Evolutionary conservation across 1,140 invertebrate genomes (phyloP).

Genomic region (Apis mellifera): DNA sequence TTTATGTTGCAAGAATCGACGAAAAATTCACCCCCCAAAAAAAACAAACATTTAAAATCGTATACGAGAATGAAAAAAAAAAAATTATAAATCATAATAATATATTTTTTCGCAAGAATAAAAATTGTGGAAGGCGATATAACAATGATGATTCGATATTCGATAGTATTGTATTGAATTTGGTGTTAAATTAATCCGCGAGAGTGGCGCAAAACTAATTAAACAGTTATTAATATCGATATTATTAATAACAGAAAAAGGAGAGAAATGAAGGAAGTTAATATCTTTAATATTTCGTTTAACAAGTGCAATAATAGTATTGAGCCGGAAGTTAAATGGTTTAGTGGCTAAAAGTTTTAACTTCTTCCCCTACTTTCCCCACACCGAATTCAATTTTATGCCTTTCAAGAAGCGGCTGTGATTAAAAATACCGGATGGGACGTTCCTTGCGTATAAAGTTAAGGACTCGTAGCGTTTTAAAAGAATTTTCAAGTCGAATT

Average conservation of each 20-base stretch:
- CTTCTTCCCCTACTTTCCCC: not conserved
- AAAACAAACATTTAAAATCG: not conserved
- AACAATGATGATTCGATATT: too few relatives aligned
- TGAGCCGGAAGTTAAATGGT: not conserved
- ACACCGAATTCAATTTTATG: conserved; percentile 1
- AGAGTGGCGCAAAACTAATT: not conserved
- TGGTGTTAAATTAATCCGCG: not conserved
- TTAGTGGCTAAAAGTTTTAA: not conserved
- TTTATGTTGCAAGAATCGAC: not conserved
- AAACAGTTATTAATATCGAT: not conserved
- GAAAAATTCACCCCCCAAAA: not conserved
- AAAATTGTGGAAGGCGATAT: too few relatives aligned
- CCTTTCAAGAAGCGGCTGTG: not conserved
- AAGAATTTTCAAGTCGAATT: not conserved
- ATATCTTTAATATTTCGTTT: not conserved
- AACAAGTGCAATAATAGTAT: not conserved
- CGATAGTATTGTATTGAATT: not conserved
- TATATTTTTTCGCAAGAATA: not conserved
- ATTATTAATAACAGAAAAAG: not conserved
- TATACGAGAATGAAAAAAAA: not conserved
- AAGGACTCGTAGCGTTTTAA: not conserved
- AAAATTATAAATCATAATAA: not conserved
- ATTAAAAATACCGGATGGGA: not conserved
- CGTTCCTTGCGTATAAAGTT: not conserved
- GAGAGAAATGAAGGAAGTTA: not conserved